These are phyloP conservation scores for Hydropsyche betteni DNA, from an alignment of 2,888 invertebrate genomes.

Conservation along the genomic window DNA sequence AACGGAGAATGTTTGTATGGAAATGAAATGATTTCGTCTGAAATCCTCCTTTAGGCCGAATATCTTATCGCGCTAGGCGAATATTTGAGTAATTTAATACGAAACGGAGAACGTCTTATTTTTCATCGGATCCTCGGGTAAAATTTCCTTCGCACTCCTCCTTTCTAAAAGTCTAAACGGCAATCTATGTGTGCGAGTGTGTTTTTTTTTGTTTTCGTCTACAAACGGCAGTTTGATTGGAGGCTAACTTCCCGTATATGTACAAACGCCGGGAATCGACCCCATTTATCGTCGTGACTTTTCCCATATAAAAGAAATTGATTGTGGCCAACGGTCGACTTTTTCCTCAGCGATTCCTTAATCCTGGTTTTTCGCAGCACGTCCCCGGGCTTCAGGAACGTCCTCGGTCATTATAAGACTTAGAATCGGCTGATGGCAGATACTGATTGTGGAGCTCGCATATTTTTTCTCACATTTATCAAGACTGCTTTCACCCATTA, in stretches of 20 bases:
- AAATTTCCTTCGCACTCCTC: neutral
- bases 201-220: too few relatives aligned
- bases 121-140: neutral
- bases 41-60: conserved; percentile 9
- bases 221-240: too few relatives aligned
- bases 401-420: conserved; percentile 39
- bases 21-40: conserved; percentile 16
- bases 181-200: too few relatives aligned
- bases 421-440: conserved; percentile 36
- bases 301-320: conserved; percentile 34
- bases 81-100: conserved; percentile 21
- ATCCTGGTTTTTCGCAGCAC: conserved; percentile 7
- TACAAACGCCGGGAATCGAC: neutral
- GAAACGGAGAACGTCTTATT: neutral
- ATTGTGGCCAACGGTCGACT: conserved; percentile 33
- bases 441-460: conserved; percentile 30
- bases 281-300: conserved; percentile 27
- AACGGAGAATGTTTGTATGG: neutral
- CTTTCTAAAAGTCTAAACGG: too few relatives aligned
- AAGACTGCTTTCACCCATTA: too few relatives aligned
- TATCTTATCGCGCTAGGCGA: neutral
- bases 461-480: too few relatives aligned
- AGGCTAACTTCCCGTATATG: too few relatives aligned
- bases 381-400: neutral
- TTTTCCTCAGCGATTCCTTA: conserved; percentile 29